Evolutionary conservation across 2,113 vertebrate species (phyloP), one percentile per base, ranked within the genome.

Genomic region (Podiceps cristatus): DNA sequence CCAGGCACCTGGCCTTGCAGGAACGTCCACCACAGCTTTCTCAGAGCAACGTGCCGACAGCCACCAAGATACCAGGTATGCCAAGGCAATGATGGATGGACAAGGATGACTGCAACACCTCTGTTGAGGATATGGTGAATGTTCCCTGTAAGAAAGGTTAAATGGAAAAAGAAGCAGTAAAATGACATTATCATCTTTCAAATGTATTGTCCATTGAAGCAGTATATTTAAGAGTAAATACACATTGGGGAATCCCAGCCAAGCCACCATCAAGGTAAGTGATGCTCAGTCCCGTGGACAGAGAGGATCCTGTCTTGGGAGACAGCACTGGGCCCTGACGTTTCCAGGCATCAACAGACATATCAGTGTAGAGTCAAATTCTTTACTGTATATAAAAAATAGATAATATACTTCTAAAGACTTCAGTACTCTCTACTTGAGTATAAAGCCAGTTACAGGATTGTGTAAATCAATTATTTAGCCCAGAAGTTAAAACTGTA

Each of bases 251-350:
- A 60, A 66, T 58, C 20, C 29, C 4, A 2, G 37, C 29, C 50
- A 62, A 68, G 35, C 14, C 10, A 25, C n/a, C 16, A 19, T 24
- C 31, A 58, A 56, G 44, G 50, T 27, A 25, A 55, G 12, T 6
- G 37, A 60, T 63, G 23, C 15, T 72, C 23, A 29, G 25, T 74
- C 47, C 55, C 1, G 1, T 29, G 20, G 28, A 37, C 59, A 52
- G 33, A 59, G 55, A 29, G 10, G 16, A 40, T 91, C 53, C 80
- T 4, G 0, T 20, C 47, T 24, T 44, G 59, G 35, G 28, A 63
- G 28, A 29, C 11, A 23, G 25, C 35, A 31, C 63, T 45, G 0
- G 7, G 55, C 12, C 20, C n/a, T 37, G 47, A 31, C 0, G 0
- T 77, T 72, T 80, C 27, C 27, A 58, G 24, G 50, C 23, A 9